phyloP scores from a whole-genome alignment of 2,797 vertebrate species.

The Crocodylus rhombifer region DNA sequence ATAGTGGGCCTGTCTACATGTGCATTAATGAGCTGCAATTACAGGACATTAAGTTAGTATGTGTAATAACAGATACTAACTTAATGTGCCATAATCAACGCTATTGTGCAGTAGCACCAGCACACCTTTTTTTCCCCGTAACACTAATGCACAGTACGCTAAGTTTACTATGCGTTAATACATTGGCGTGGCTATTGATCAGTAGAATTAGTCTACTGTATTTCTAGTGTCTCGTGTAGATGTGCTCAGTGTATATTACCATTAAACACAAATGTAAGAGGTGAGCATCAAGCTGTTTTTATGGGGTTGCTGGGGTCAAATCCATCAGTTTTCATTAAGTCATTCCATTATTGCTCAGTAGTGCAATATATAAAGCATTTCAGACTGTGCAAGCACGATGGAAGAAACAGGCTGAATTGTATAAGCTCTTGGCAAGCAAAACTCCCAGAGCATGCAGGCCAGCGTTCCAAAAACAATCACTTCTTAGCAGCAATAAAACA shows the following conservation, averaged over 20 bases:
- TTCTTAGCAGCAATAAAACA: background rate
- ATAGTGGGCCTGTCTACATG: too few species aligned
- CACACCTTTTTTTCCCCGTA: too few species aligned
- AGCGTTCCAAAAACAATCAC: accelerated
- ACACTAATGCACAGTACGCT: too few species aligned
- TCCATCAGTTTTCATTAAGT: background rate
- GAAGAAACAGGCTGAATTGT: background rate
- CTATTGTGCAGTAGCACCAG: too few species aligned
- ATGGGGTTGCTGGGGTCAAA: background rate
- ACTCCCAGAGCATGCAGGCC: accelerated
- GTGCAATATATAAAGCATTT: background rate
- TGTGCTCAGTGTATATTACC: background rate
- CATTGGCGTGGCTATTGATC: too few species aligned
- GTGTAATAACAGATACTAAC: too few species aligned
- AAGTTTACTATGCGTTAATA: too few species aligned
- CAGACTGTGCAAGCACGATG: background rate
- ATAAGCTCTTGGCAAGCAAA: background rate
- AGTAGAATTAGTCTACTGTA: too few species aligned
- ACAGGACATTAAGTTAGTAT: too few species aligned
- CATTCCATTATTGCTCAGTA: background rate
- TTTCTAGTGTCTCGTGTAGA: too few species aligned
- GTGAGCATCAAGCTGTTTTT: background rate
- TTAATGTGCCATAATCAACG: too few species aligned
- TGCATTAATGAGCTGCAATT: too few species aligned
- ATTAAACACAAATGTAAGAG: background rate